Evolutionary conservation across 2,888 invertebrate genomes (phyloP), one percentile per base, ranked within the genome.

Genomic region (Pseudococcus viburni): DNA sequence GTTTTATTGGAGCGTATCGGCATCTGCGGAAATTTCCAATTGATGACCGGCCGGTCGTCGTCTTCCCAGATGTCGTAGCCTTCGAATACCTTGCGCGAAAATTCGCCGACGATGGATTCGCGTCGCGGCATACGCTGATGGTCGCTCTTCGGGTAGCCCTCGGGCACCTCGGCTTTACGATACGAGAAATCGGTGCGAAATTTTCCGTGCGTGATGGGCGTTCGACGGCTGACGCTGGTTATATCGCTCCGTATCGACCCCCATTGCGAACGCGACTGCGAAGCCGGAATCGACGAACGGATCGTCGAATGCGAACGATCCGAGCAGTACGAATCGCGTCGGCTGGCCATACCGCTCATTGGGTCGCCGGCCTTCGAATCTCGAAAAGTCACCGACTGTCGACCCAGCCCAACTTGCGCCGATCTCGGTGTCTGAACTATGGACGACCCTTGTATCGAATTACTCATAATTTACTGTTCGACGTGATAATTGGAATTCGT

Each of bases 61-160:
- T 87, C 87, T 26, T 87, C 87, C 87, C 87, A 87, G 11, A 87
- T 87, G 39, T 87, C 87, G 80, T 87, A 87, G 15, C 87, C 87
- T 80, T 87, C 87, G 87, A 80, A 77, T 33, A 87, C 77, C 73
- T 87, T 87, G 19, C 87, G 87, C 80, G 87, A 87, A 55, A 87
- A 87, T 22, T 87, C 87, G 39, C 51, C 22, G 26, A 87, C 87
- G 55, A 87, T 22, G 7, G 87, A 87, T 80, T 87, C 87, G 80
- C 87, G 87, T 22, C 87, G 33, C 87, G 87, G 87, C 55, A 73
- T 80, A 17, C 87, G 87, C 22, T 87, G 51, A 33, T 80, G 19
- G 80, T 87, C 87, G 33, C n/a, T 80, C 39, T 87, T 87, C 51
- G 87, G 87, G 39, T 87, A 87, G 17, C 87, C 87, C 5, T 80